Evolutionary conservation across 2,888 invertebrate genomes (phyloP).

Genomic region (Hirtodrosophila duncani): DNA sequence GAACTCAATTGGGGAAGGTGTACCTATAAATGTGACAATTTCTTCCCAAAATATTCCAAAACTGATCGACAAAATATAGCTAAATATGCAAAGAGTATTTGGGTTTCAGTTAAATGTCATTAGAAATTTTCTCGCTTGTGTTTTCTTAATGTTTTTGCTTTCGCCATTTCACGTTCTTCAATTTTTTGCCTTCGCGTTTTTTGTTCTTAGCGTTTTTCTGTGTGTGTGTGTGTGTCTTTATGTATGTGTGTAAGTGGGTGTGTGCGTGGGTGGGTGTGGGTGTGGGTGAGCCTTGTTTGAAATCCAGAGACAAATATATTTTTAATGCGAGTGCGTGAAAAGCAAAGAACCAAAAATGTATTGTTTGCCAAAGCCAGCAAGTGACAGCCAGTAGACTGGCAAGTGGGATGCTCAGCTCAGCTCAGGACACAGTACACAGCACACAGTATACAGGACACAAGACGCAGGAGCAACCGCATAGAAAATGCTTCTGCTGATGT

Average conservation of each 20-base stretch:
- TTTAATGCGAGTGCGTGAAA: constrained; percentile 50
- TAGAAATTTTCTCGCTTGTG: too few relatives aligned
- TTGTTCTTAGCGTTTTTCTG: background rate
- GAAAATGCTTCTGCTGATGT: too few relatives aligned
- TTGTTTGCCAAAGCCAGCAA: constrained; percentile 29
- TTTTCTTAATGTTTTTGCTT: background rate
- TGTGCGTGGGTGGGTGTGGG: background rate
- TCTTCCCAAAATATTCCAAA: too few relatives aligned
- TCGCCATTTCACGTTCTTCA: constrained; percentile 4
- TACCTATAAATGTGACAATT: too few relatives aligned
- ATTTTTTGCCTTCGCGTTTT: background rate
- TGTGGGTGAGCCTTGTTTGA: constrained; percentile 8
- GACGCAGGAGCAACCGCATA: too few relatives aligned
- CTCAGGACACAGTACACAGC: too few relatives aligned
- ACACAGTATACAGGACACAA: too few relatives aligned
- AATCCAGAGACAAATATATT: constrained; percentile 59
- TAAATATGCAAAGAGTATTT: too few relatives aligned
- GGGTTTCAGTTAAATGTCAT: too few relatives aligned
- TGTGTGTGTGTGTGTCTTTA: background rate
- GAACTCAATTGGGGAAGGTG: too few relatives aligned
- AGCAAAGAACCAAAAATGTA: constrained; percentile 33
- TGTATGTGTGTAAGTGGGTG: constrained; percentile 4
- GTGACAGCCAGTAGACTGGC: constrained; percentile 2
- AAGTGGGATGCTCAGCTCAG: too few relatives aligned
- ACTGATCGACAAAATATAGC: too few relatives aligned